A percentile compares a stretch with the other conserved stretches of the same genome.
phyloP scores from a whole-genome alignment of 2,888 invertebrate genomes.

The Agrochola litura region DNA sequence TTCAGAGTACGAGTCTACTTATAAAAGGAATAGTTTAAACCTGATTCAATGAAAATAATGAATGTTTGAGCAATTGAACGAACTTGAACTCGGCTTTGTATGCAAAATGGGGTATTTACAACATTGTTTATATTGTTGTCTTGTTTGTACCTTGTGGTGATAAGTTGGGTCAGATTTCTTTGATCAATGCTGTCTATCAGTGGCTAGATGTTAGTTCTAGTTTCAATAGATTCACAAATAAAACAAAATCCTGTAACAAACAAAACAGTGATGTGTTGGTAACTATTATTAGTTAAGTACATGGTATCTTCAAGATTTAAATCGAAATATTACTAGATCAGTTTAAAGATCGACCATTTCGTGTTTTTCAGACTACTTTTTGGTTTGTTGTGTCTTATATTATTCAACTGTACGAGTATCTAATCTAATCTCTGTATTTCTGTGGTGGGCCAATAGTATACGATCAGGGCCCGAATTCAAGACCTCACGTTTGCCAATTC shows the following conservation, averaged over 20 bases:
- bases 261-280: background rate
- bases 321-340: background rate
- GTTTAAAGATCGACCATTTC: no score
- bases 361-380: no score
- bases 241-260: background rate
- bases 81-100: conserved; percentile 54
- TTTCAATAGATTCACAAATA: background rate
- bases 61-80: conserved; percentile 35
- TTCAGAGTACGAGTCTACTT: conserved; percentile 1
- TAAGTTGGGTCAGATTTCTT: conserved; percentile 10
- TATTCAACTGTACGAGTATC: no score
- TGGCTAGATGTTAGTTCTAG: background rate
- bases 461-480: no score
- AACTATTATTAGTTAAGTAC: background rate
- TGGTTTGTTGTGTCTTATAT: no score
- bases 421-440: no score
- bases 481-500: no score
- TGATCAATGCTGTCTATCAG: background rate
- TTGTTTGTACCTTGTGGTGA: conserved; percentile 1
- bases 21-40: conserved; percentile 36
- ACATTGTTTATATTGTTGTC: conserved; percentile 19
- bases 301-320: background rate
- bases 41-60: conserved; percentile 14
- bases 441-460: no score
- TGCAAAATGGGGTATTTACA: conserved; percentile 23